Conservation (phyloP, 2,113 vertebrate species). For the Cinclus cinclus region DNA sequence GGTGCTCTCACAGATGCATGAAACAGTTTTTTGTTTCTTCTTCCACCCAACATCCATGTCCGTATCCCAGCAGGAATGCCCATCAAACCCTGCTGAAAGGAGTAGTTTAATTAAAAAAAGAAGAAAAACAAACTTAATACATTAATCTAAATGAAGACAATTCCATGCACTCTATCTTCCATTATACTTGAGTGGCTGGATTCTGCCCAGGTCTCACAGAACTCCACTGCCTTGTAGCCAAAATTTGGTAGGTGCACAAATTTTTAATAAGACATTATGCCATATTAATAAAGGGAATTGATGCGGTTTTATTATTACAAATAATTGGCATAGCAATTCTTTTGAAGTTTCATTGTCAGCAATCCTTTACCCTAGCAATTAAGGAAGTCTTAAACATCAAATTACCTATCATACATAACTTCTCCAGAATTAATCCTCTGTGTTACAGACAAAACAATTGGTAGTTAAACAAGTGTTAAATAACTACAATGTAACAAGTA, state of each 20-base stretch:
- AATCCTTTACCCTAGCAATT: not conserved
- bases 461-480: not conserved
- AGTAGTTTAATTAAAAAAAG: not conserved
- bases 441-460: not conserved
- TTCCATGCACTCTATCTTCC: not conserved
- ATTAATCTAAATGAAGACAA: not conserved
- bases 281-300: not conserved
- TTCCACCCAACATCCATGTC: not conserved
- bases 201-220: not conserved
- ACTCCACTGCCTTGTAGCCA: not conserved
- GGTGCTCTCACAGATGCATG: not conserved
- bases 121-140: not conserved
- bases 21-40: not conserved
- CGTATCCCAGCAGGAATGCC: not conserved
- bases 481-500: not conserved
- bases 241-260: not conserved
- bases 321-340: not conserved
- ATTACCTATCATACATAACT: not conserved
- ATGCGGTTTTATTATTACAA: not conserved
- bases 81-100: not conserved
- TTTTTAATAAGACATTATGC: not conserved
- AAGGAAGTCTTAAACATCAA: not conserved
- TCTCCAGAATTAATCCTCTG: not conserved
- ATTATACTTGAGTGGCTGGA: not conserved
- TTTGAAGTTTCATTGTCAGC: not conserved